Evolutionary conservation across 2,113 vertebrate species (phyloP).

Genomic region (Erythrocercus mccallii): DNA sequence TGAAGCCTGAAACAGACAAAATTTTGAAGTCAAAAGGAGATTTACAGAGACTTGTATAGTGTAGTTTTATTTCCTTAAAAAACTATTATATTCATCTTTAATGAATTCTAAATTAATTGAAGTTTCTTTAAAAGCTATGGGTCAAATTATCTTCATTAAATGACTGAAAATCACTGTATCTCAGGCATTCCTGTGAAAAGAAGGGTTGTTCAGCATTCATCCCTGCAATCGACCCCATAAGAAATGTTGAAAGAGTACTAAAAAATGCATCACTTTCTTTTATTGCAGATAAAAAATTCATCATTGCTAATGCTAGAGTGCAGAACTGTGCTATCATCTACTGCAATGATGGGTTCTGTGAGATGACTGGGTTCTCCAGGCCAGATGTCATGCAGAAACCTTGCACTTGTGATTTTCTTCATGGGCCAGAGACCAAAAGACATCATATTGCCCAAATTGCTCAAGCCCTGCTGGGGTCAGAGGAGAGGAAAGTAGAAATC

Average conservation of each 20-base stretch:
- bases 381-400: slow-evolving; percentile 98
- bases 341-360: slow-evolving; percentile 98
- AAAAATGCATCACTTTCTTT: slow-evolving; percentile 64
- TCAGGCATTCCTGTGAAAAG: slow-evolving; percentile 8
- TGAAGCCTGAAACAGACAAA: not conserved
- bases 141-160: not conserved
- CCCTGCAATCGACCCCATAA: not conserved
- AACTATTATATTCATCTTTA: not conserved
- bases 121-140: not conserved
- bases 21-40: not conserved
- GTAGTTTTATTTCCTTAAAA: not conserved
- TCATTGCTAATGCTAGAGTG: slow-evolving; percentile 98
- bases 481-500: slow-evolving; percentile 96
- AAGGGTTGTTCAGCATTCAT: slow-evolving; percentile 5
- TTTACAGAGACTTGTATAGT: not conserved
- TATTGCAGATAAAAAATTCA: slow-evolving; percentile 95
- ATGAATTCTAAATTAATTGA: not conserved
- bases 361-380: slow-evolving; percentile 98
- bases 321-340: slow-evolving; percentile 99
- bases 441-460: slow-evolving; percentile 90
- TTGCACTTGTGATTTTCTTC: slow-evolving; percentile 96
- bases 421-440: slow-evolving; percentile 89
- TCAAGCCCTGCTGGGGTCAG: slow-evolving; percentile 90
- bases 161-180: not conserved
- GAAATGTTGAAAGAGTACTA: slow-evolving; percentile 51